Conservation (phyloP, 2,888 invertebrate species). For the Dryobotodes eremita region DNA sequence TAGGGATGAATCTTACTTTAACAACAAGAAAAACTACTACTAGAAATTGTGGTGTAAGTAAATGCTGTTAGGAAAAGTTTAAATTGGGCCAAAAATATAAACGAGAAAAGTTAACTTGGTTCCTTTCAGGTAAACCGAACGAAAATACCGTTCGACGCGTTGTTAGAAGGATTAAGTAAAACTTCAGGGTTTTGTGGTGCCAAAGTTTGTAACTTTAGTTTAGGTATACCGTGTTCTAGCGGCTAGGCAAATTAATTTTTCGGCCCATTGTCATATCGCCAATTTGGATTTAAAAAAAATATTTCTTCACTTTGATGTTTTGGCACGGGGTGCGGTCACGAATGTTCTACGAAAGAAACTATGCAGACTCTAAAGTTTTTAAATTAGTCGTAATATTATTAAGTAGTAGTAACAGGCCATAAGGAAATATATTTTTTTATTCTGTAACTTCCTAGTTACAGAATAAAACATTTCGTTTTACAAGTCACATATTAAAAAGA, state of each 20-base stretch:
- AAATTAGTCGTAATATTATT: background rate
- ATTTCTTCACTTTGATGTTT: background rate
- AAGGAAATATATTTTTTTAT: background rate
- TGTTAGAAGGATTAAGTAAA: constrained; percentile 28
- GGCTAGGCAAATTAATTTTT: constrained; percentile 15
- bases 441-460: too few relatives aligned
- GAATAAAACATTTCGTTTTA: too few relatives aligned
- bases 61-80: constrained; percentile 33
- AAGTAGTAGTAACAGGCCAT: background rate
- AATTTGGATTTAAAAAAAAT: background rate
- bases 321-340: background rate
- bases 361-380: background rate
- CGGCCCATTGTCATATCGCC: background rate
- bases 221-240: constrained; percentile 6
- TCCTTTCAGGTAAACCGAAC: constrained; percentile 26
- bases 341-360: background rate
- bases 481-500: too few relatives aligned
- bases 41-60: constrained; percentile 26
- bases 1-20: constrained; percentile 18
- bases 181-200: constrained; percentile 16
- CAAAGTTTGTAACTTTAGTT: constrained; percentile 15
- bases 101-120: constrained; percentile 47
- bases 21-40: constrained; percentile 24
- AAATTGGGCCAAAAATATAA: constrained; percentile 45
- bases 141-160: constrained; percentile 22